Percentiles rank a stretch among this genome's conserved stretches.
Conservation (phyloP, 37 sponge, comb jelly and placozoan genomes). For the Cladorhizidae sp. region DNA sequence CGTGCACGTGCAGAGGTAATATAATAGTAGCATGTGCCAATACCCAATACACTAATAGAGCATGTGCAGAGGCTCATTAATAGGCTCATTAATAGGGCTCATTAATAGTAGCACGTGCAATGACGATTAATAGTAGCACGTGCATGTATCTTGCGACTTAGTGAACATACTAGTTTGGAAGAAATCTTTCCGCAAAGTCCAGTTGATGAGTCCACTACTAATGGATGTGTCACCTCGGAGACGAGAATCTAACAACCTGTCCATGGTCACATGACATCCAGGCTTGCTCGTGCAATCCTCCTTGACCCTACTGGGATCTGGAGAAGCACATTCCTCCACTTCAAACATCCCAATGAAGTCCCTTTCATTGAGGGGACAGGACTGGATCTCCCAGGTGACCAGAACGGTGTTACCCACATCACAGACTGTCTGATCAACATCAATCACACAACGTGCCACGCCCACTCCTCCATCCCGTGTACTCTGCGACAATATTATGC, state of each 20-base stretch:
- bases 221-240: conserved; percentile 6
- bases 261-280: background rate
- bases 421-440: background rate
- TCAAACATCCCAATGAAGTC: conserved; percentile 24
- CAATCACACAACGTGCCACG: background rate
- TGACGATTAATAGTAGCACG: too few species aligned
- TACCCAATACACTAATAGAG: too few species aligned
- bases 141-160: too few species aligned
- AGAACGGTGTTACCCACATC: background rate
- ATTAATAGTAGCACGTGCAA: too few species aligned
- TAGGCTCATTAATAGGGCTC: too few species aligned
- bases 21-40: too few species aligned
- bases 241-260: background rate
- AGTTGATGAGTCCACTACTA: conserved; percentile 12
- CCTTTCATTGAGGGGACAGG: background rate
- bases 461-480: too few species aligned
- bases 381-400: conserved; percentile 9
- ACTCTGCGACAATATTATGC: too few species aligned
- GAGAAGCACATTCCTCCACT: background rate
- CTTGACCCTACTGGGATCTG: background rate
- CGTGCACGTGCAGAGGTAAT: too few species aligned
- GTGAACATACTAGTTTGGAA: background rate
- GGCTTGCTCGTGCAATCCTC: background rate
- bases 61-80: conserved; percentile 19
- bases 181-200: background rate